phyloP scores from a whole-genome alignment of 2,797 vertebrate species.

The Clarias platycephalus region DNA sequence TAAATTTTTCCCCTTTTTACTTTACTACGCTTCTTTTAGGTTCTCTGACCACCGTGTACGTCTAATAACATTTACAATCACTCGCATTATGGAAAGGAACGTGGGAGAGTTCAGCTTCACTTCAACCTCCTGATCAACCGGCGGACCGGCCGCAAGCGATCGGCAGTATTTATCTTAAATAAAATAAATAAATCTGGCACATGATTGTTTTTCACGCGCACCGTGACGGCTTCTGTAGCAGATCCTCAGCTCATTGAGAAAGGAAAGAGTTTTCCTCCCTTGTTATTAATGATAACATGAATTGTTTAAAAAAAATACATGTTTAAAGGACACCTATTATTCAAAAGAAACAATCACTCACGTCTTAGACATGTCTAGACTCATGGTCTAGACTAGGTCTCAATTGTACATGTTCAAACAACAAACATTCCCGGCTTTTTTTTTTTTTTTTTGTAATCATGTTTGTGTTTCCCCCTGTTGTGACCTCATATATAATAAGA shows the following conservation, averaged over 20 bases:
- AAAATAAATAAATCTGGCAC: background rate
- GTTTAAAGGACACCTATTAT: too few relatives aligned
- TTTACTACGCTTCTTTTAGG: conserved; percentile 58
- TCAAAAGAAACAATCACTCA: too few relatives aligned
- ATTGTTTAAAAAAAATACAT: background rate
- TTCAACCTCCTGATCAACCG: background rate
- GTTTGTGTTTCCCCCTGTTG: too few relatives aligned
- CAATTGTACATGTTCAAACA: too few relatives aligned
- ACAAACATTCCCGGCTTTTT: too few relatives aligned
- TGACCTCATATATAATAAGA: too few relatives aligned
- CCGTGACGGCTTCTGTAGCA: background rate
- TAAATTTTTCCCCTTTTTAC: conserved; percentile 4
- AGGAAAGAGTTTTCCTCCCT: background rate
- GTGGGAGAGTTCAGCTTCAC: background rate
- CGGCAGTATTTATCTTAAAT: too few relatives aligned
- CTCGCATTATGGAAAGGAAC: conserved; percentile 51
- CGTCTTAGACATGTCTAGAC: too few relatives aligned
- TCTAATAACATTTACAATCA: conserved; percentile 65
- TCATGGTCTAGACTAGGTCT: too few relatives aligned
- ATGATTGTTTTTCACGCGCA: background rate
- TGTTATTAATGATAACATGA: background rate
- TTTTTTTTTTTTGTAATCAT: too few relatives aligned
- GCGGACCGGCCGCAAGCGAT: background rate
- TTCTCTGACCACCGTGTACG: conserved; percentile 66
- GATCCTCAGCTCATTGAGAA: background rate